Conservation (phyloP, 2,888 invertebrate genomes). For the Acholoe squamosa region DNA sequence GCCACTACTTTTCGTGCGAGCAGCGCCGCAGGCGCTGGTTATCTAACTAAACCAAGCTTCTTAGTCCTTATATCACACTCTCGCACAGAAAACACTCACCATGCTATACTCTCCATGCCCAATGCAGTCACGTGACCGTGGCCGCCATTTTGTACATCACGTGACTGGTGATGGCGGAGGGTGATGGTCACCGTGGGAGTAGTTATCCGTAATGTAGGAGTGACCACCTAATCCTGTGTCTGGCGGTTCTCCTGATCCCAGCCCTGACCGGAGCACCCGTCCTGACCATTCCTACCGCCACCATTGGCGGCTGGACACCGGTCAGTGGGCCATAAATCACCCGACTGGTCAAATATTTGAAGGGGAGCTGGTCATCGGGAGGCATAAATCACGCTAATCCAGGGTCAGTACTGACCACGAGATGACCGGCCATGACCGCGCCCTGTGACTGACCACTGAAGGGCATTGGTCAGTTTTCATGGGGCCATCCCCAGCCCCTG, state of each 20-base stretch:
- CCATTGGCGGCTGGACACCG: neutral
- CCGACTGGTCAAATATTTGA: slow-evolving; percentile 58
- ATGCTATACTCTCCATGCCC: neutral
- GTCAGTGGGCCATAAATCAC: slow-evolving; percentile 47
- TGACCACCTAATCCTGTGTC: slow-evolving; percentile 47
- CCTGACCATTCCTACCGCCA: slow-evolving; percentile 38
- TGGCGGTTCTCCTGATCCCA: neutral
- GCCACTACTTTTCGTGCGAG: no score
- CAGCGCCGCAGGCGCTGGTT: no score
- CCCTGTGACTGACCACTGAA: neutral
- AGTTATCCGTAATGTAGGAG: slow-evolving; percentile 62
- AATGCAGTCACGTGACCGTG: neutral
- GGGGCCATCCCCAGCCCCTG: neutral
- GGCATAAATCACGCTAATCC: slow-evolving; percentile 58
- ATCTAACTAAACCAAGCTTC: no score
- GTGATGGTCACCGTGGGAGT: slow-evolving; percentile 59
- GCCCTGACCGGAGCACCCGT: neutral
- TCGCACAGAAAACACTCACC: neutral
- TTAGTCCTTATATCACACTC: no score
- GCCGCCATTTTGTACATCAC: slow-evolving; percentile 51
- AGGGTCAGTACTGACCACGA: slow-evolving; percentile 41
- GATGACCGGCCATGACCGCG: slow-evolving; percentile 38
- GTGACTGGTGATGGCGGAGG: slow-evolving; percentile 49
- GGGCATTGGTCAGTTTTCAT: slow-evolving; percentile 24
- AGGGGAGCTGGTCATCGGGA: slow-evolving; percentile 46